Percentiles rank a stretch among this genome's conserved stretches.
phyloP scores from a whole-genome alignment of 2,113 vertebrate species.

The Emberiza fucata region DNA sequence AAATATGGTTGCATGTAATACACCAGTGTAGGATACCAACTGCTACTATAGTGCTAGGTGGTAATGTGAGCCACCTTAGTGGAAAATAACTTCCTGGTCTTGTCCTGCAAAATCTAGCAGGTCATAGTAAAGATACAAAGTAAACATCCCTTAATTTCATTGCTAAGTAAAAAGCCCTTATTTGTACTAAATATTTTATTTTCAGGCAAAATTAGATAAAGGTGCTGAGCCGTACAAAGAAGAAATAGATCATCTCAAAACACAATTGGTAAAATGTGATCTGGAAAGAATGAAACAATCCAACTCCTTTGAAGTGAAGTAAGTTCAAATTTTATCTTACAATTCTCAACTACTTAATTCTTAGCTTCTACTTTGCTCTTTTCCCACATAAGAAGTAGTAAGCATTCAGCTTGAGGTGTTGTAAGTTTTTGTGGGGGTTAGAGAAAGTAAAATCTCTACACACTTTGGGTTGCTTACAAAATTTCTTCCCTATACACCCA shows the following conservation, averaged over 20 bases:
- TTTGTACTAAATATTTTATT: neutral
- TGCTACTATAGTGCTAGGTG: neutral
- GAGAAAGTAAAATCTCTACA: neutral
- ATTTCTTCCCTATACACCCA: neutral
- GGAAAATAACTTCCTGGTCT: neutral
- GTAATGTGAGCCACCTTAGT: neutral
- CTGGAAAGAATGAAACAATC: slow-evolving; percentile 76
- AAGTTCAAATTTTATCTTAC: slow-evolving; percentile 45
- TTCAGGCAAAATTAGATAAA: slow-evolving; percentile 69
- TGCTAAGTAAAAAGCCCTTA: neutral
- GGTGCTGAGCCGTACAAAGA: slow-evolving; percentile 70
- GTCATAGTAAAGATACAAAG: neutral
- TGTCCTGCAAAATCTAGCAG: neutral
- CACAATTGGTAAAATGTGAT: slow-evolving; percentile 77
- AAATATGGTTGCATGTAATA: neutral
- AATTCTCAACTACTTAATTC: neutral
- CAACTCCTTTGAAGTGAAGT: slow-evolving; percentile 79
- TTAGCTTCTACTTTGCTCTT: neutral
- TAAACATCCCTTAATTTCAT: neutral
- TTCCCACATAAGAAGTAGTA: neutral
- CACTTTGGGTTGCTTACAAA: neutral
- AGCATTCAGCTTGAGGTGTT: neutral
- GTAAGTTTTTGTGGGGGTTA: neutral
- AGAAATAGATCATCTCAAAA: slow-evolving; percentile 80
- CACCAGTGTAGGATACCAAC: neutral